Base-by-base conservation (phyloP, 2,113 vertebrate genomes). In the Lamprotornis superbus region DNA sequence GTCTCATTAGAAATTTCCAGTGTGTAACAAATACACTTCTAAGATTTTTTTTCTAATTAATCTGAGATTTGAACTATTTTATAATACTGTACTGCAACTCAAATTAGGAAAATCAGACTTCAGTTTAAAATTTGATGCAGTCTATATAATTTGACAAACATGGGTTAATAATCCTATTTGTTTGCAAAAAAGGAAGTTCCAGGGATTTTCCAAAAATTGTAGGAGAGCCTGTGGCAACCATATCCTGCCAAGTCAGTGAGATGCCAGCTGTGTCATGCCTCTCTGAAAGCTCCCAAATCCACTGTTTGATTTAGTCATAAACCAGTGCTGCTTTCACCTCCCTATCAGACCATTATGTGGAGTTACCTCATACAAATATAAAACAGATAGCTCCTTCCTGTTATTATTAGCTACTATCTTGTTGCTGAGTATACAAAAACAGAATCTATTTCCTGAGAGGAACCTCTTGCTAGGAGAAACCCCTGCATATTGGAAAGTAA, bases 171-270 rank as follows among this genome's bases (percentile, higher is more conserved):
- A 56, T 33, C 10, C 8, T 52, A 24, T 33, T 76, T n/a, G 15
- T 61, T 65, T 69, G 20, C 22, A 90, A 56, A 15, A 7, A 11
- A 37, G 9, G 11, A 47, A 25, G 13, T 11, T 20, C 4, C 35
- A 81, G 37, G 23, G 65, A 64, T 93, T 94, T 95, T 82, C 76
- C 56, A 78, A 69, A 63, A 68, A 64, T 31, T 12, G 7, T 3
- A 11, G 31, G 19, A 60, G 39, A 71, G 22, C 9, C 53, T 49
- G 12, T 64, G 71, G 27, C 57, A 89, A 46, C 61, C 31, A 11
- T 59, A 65, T 75, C 44, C 64, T 90, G 52, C n/a, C 33, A 4
- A 52, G 20, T 31, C 39, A n/a, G 23, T 0, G 2, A n/a, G 65
- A 39, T 56, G 27, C 47, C 24, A 44, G 44, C 33, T 57, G 10